phyloP scores from a whole-genome alignment of 2,797 vertebrate species.

The Heterohyrax brucei region DNA sequence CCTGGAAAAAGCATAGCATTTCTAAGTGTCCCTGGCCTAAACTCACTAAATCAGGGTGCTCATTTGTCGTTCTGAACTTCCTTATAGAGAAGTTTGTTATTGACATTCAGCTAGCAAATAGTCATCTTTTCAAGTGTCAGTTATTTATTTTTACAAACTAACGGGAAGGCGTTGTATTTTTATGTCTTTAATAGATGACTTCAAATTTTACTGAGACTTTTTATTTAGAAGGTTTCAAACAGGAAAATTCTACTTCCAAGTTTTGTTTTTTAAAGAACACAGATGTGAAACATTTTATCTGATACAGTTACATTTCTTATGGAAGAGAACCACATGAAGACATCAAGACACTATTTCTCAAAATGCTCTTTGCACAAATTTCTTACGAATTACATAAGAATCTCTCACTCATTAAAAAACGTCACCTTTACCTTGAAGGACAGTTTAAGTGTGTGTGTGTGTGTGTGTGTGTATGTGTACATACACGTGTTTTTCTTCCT shows the following conservation, averaged over 20 bases:
- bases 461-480: neutral
- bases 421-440: constrained; percentile 10
- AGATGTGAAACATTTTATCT: constrained; percentile 38
- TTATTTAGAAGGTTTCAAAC: constrained; percentile 25
- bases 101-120: constrained; percentile 50
- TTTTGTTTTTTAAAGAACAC: constrained; percentile 58
- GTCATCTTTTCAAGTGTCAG: neutral
- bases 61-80: constrained; percentile 19
- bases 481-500: no score
- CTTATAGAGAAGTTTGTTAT: constrained; percentile 24
- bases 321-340: constrained; percentile 40
- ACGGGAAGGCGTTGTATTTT: constrained; percentile 4
- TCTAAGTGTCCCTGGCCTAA: neutral
- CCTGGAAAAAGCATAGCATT: constrained; percentile 9
- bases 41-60: neutral
- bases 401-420: constrained; percentile 1
- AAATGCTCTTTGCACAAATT: neutral
- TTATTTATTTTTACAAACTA: constrained; percentile 52
- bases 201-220: constrained; percentile 22
- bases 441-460: neutral
- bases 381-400: constrained; percentile 45
- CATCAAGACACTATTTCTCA: constrained; percentile 48
- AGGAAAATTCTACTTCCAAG: constrained; percentile 11
- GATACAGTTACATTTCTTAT: neutral
- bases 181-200: constrained; percentile 35